A percentile compares a stretch with the other conserved stretches of the same genome.
Conservation (phyloP, 2,797 vertebrate species). For the Holocentrus rufus region DNA sequence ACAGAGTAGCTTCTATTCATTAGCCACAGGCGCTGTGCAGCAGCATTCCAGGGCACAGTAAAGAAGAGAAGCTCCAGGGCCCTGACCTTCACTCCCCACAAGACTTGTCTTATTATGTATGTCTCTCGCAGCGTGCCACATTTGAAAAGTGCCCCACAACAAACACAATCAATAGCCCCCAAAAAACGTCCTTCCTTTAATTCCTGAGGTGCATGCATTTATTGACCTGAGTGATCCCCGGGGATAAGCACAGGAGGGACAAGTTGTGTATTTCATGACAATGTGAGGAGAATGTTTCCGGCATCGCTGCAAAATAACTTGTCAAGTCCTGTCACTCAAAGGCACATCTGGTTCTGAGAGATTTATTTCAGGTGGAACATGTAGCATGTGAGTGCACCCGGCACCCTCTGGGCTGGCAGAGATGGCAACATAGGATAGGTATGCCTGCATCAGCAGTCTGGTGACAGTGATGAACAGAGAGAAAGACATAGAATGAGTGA, state of each 20-base stretch:
- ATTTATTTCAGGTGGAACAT: slow-evolving; percentile 58
- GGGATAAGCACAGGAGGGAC: slow-evolving; percentile 43
- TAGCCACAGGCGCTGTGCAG: slow-evolving; percentile 60
- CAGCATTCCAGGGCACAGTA: slow-evolving; percentile 51
- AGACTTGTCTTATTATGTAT: slow-evolving; percentile 54
- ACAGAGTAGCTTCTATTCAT: slow-evolving; percentile 62
- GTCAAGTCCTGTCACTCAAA: slow-evolving; percentile 51
- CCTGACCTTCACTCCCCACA: slow-evolving; percentile 62
- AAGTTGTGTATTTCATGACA: slow-evolving; percentile 7
- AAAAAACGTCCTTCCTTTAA: slow-evolving; percentile 68
- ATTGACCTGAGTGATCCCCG: slow-evolving; percentile 61
- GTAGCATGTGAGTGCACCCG: slow-evolving; percentile 44
- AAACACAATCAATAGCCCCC: slow-evolving; percentile 66
- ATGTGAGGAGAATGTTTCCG: slow-evolving; percentile 46
- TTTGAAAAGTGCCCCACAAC: slow-evolving; percentile 65
- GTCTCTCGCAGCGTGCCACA: slow-evolving; percentile 41
- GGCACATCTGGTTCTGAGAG: slow-evolving; percentile 17
- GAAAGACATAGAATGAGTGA: slow-evolving; percentile 78
- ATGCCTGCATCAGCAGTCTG: slow-evolving; percentile 64
- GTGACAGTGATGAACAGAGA: slow-evolving; percentile 78
- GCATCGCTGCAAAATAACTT: slow-evolving; percentile 58
- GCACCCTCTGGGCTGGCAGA: slow-evolving; percentile 26
- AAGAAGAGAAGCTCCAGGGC: slow-evolving; percentile 49
- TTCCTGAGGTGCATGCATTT: slow-evolving; percentile 56
- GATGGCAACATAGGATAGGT: slow-evolving; percentile 60